Evolutionary conservation across 2,113 vertebrate genomes (phyloP).

Genomic region (Catharus fuscescens): DNA sequence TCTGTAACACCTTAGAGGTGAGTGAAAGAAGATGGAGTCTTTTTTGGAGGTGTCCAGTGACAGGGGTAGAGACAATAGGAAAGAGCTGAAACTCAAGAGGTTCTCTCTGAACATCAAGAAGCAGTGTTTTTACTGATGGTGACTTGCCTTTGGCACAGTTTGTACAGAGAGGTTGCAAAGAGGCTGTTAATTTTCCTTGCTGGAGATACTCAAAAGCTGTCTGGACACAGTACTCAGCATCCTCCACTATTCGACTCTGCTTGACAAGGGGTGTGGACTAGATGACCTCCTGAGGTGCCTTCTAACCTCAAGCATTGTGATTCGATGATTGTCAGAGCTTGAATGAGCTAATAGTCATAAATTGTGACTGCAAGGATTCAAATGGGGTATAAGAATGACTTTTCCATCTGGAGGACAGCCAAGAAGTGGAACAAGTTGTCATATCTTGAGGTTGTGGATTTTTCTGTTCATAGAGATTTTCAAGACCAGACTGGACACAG

Average conservation of each 20-base stretch:
- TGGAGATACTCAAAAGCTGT: neutral
- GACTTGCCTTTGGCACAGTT: neutral
- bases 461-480: neutral
- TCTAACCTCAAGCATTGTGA: neutral
- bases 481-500: neutral
- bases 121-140: neutral
- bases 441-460: neutral
- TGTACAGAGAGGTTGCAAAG: neutral
- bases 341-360: neutral
- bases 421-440: neutral
- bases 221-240: neutral
- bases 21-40: neutral
- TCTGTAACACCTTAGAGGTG: neutral
- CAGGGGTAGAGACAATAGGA: neutral
- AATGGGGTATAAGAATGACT: neutral
- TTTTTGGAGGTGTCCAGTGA: neutral
- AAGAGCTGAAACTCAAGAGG: neutral
- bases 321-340: neutral
- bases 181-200: accelerated
- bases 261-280: accelerated
- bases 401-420: neutral
- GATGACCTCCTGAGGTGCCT: neutral
- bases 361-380: neutral
- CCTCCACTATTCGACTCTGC: accelerated
- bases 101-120: neutral